Conservation (phyloP, 1,140 invertebrate genomes). For the Colletes gigas region DNA sequence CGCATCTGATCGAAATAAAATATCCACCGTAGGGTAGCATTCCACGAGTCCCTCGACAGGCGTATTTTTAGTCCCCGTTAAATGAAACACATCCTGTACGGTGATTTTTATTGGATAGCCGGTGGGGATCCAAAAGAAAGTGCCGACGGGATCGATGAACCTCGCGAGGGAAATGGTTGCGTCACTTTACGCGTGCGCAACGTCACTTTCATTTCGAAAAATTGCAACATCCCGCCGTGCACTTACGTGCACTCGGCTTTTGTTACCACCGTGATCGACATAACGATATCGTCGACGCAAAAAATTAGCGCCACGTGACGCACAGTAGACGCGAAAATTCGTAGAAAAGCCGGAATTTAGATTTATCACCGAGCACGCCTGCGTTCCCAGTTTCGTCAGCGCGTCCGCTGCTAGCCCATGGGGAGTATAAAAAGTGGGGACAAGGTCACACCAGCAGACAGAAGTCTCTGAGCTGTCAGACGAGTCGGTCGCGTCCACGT, state of each 20-base stretch:
- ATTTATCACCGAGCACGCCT: neutral
- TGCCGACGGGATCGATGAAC: conserved; percentile 24
- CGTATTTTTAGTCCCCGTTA: conserved; percentile 36
- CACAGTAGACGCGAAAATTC: neutral
- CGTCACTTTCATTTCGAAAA: conserved; percentile 8
- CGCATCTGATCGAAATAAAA: neutral
- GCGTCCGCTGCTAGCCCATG: conserved; percentile 31
- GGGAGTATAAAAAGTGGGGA: conserved; percentile 70
- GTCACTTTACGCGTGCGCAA: conserved; percentile 31
- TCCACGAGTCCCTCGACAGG: neutral
- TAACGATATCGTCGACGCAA: neutral
- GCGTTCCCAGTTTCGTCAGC: conserved; percentile 57
- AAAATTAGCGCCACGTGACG: neutral
- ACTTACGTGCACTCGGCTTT: neutral
- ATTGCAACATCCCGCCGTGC: neutral
- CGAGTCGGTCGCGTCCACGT: conserved; percentile 22
- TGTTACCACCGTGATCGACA: neutral
- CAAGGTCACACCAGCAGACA: conserved; percentile 77
- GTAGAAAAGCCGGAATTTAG: neutral
- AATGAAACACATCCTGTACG: conserved; percentile 7
- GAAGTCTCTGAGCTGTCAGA: conserved; percentile 70
- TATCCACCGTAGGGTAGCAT: neutral
- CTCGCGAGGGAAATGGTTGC: conserved; percentile 13
- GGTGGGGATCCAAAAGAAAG: conserved; percentile 43
- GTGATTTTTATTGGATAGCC: conserved; percentile 22